Percentiles rank a stretch among this genome's conserved stretches.
Evolutionary conservation across 2,113 vertebrate genomes (phyloP).

Genomic region (Oenanthe oenanthe): DNA sequence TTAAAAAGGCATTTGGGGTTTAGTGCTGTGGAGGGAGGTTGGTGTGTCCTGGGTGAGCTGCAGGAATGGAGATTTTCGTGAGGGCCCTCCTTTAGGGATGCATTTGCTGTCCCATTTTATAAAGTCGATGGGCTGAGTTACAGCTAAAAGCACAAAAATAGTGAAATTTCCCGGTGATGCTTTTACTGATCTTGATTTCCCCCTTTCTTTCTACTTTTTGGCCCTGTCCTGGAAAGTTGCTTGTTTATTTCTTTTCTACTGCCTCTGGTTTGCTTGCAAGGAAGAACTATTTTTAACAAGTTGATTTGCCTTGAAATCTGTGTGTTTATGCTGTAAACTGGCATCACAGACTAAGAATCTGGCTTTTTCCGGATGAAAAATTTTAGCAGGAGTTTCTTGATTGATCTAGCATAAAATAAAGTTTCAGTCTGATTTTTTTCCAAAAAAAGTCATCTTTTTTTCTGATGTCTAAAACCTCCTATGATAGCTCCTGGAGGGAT

Average conservation of each 20-base stretch:
- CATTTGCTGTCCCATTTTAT: neutral
- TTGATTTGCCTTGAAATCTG: neutral
- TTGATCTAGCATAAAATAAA: neutral
- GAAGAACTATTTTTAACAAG: neutral
- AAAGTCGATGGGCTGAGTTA: neutral
- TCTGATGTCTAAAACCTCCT: neutral
- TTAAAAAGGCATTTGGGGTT: neutral
- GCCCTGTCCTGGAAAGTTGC: neutral
- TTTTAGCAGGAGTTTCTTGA: neutral
- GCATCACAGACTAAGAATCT: neutral
- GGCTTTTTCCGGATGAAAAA: neutral
- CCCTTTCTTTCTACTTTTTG: slow-evolving; percentile 32
- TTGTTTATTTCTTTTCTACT: slow-evolving; percentile 26
- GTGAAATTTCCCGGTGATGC: neutral
- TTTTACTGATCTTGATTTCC: slow-evolving; percentile 3
- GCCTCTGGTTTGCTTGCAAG: neutral
- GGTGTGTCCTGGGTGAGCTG: neutral
- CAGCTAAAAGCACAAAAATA: neutral
- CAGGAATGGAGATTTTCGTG: neutral
- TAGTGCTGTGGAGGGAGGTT: neutral
- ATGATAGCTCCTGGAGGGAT: neutral
- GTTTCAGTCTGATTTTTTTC: neutral
- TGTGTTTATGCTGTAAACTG: neutral
- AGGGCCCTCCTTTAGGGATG: neutral
- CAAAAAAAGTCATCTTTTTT: neutral